Evolutionary conservation across 2,888 invertebrate species (phyloP).

Genomic region (Amiota mariae): DNA sequence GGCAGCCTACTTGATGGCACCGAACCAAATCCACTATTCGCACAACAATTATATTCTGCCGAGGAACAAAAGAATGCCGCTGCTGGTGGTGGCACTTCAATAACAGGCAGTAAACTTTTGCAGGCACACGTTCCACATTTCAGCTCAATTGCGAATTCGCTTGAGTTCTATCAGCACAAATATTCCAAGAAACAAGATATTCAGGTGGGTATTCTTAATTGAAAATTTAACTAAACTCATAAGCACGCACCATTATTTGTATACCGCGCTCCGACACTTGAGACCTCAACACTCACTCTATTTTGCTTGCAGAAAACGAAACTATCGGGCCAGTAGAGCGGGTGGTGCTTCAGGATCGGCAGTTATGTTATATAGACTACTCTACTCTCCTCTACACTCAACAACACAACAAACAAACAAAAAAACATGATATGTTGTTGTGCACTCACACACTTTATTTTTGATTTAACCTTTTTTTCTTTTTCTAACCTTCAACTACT

Average conservation of each 20-base stretch:
- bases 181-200: slow-evolving; percentile 72
- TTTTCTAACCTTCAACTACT: neutral
- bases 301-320: slow-evolving; percentile 35
- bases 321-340: slow-evolving; percentile 29
- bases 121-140: slow-evolving; percentile 69
- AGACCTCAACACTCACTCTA: slow-evolving; percentile 31
- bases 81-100: slow-evolving; percentile 12
- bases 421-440: too few species aligned
- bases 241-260: slow-evolving; percentile 26
- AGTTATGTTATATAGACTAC: slow-evolving; percentile 5
- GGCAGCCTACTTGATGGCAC: slow-evolving; percentile 44
- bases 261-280: slow-evolving; percentile 20
- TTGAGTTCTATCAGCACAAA: slow-evolving; percentile 73
- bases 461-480: neutral
- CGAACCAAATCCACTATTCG: slow-evolving; percentile 69
- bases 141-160: slow-evolving; percentile 69
- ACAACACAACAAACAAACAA: neutral
- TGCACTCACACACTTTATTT: slow-evolving; percentile 4
- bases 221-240: neutral
- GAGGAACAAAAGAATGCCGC: slow-evolving; percentile 52
- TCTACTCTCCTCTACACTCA: neutral
- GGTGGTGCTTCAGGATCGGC: slow-evolving; percentile 16
- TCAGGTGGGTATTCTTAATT: slow-evolving; percentile 64
- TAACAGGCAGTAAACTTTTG: slow-evolving; percentile 57
- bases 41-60: slow-evolving; percentile 70